These are phyloP conservation scores for Genyomyrus donnyi DNA, from an alignment of 2,113 vertebrate species.

Conservation along the genomic window DNA sequence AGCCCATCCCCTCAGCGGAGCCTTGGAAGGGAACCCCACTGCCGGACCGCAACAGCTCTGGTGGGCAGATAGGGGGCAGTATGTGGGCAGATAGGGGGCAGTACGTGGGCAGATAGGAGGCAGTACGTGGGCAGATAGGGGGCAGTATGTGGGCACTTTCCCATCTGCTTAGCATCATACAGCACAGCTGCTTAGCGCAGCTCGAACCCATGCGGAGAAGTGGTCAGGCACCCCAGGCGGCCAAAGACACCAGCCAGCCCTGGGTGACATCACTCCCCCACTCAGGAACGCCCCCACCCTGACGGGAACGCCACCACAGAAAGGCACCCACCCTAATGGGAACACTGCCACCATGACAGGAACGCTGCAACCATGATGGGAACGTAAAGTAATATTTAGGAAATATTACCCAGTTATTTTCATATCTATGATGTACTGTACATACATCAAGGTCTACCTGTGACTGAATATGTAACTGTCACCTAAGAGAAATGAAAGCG, in stretches of 20 bases:
- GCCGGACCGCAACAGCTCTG: constrained; percentile 83
- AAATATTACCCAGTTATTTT: background rate
- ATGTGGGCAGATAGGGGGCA: constrained; percentile 5
- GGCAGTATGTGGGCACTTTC: background rate
- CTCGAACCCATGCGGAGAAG: background rate
- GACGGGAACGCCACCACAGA: too few species aligned
- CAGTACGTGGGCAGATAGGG: background rate
- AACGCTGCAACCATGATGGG: too few species aligned
- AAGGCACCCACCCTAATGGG: too few species aligned
- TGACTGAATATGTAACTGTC: background rate
- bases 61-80: background rate
- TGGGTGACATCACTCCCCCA: background rate
- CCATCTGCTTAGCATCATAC: background rate
- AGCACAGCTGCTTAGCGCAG: background rate
- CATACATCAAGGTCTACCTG: background rate
- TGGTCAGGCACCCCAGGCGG: background rate
- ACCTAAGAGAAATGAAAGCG: background rate
- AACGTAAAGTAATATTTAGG: background rate
- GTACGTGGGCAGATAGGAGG: background rate
- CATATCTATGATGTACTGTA: background rate
- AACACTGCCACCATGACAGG: too few species aligned
- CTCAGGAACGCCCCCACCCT: too few species aligned
- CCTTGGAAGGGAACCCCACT: constrained; percentile 80
- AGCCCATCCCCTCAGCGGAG: constrained; percentile 76
- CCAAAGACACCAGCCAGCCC: background rate